Percentiles rank a stretch among this genome's conserved stretches.
Evolutionary conservation across 2,113 vertebrate genomes (phyloP).

Genomic region (Phylloscopus trochilus): DNA sequence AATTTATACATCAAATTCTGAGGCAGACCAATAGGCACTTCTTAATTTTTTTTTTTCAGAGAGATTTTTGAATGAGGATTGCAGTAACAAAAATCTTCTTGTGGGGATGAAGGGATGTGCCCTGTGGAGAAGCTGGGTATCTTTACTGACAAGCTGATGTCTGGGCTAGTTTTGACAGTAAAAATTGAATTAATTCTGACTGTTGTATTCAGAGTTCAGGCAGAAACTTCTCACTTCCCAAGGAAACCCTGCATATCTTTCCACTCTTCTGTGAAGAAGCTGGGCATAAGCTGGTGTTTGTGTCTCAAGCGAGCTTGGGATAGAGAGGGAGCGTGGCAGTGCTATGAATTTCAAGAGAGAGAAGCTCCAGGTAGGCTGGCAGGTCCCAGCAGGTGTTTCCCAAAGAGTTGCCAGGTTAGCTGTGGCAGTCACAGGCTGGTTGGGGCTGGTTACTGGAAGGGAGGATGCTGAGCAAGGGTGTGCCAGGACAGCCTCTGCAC

Average conservation of each 20-base stretch:
- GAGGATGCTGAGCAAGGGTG: neutral
- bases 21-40: neutral
- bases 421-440: neutral
- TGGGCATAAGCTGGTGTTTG: neutral
- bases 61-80: neutral
- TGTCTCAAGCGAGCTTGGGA: neutral
- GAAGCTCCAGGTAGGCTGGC: neutral
- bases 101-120: neutral
- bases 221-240: neutral
- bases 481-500: neutral
- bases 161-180: neutral
- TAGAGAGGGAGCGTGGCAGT: neutral
- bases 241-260: neutral
- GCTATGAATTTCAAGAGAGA: fast-evolving
- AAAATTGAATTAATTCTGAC: neutral
- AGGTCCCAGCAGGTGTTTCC: neutral
- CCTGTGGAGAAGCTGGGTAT: neutral
- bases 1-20: neutral
- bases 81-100: neutral
- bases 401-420: neutral
- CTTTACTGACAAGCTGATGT: neutral
- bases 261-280: neutral
- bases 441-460: neutral
- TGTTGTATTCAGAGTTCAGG: neutral
- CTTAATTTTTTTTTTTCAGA: neutral